Evolutionary conservation across 2,888 invertebrate species (phyloP).

Genomic region (Hemistola chrysoprasaria): DNA sequence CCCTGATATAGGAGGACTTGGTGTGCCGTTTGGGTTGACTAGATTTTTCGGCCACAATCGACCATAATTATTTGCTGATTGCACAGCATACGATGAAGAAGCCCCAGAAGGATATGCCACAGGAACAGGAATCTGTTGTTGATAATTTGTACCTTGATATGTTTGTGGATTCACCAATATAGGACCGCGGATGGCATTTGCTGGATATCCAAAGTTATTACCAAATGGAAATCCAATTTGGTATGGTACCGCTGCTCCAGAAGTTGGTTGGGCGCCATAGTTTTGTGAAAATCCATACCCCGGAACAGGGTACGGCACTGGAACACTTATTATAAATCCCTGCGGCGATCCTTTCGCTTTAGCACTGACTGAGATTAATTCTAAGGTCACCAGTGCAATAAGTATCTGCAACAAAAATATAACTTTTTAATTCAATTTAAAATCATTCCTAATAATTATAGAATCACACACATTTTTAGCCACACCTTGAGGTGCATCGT

Average conservation of each 20-base stretch:
- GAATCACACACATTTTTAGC: constrained; percentile 12
- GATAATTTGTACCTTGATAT: too few relatives aligned
- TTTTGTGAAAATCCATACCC: constrained; percentile 2
- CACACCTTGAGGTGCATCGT: constrained; percentile 68
- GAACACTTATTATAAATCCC: too few relatives aligned
- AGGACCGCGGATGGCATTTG: neutral
- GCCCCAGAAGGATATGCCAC: too few relatives aligned
- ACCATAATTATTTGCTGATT: constrained; percentile 3
- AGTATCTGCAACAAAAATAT: constrained; percentile 50
- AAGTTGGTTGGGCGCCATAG: constrained; percentile 1
- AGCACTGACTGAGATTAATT: constrained; percentile 11
- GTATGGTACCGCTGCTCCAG: constrained; percentile 2
- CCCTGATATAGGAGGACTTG: constrained; percentile 1
- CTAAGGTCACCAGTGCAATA: constrained; percentile 14
- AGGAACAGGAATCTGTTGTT: too few relatives aligned
- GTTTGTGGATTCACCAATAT: too few relatives aligned
- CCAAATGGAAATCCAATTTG: constrained; percentile 7
- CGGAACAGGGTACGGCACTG: too few relatives aligned
- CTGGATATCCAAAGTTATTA: neutral
- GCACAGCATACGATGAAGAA: neutral
- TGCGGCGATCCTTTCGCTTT: constrained; percentile 16
- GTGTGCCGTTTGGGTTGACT: constrained; percentile 13
- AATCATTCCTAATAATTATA: constrained; percentile 3
- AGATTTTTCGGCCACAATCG: constrained; percentile 14
- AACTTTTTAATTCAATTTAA: neutral